These are phyloP conservation scores for Loriculus beryllinus DNA, from an alignment of 2,797 vertebrate species.

Conservation along the genomic window DNA sequence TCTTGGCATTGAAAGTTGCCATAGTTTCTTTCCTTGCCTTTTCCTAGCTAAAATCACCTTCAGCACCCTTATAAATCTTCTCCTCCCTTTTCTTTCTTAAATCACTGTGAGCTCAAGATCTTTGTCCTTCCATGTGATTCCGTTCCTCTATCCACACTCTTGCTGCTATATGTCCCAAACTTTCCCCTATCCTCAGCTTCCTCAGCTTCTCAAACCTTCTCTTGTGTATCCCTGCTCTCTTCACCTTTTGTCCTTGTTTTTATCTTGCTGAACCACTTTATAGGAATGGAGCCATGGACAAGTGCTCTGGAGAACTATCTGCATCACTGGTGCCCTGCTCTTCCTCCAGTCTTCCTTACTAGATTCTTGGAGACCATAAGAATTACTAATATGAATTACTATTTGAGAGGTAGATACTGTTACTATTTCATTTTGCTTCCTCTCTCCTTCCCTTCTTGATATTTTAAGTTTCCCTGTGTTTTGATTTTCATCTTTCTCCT, in stretches of 20 bases:
- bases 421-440: not conserved
- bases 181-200: not conserved
- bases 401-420: not conserved
- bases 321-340: not conserved
- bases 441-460: not conserved
- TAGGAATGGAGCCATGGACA: not conserved
- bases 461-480: not conserved
- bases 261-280: not conserved
- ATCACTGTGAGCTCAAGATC: not conserved
- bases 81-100: not conserved
- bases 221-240: not conserved
- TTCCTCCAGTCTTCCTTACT: not conserved
- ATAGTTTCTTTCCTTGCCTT: not conserved
- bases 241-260: not conserved
- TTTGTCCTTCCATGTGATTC: not conserved
- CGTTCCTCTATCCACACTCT: not conserved
- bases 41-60: not conserved
- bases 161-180: not conserved
- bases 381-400: not conserved
- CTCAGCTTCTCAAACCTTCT: not conserved
- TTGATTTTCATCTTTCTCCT: not conserved
- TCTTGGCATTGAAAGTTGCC: not conserved
- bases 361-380: not conserved
- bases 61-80: not conserved
- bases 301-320: not conserved